Conservation (phyloP, 2,113 vertebrate species). For the Tychaedon coryphoeus region DNA sequence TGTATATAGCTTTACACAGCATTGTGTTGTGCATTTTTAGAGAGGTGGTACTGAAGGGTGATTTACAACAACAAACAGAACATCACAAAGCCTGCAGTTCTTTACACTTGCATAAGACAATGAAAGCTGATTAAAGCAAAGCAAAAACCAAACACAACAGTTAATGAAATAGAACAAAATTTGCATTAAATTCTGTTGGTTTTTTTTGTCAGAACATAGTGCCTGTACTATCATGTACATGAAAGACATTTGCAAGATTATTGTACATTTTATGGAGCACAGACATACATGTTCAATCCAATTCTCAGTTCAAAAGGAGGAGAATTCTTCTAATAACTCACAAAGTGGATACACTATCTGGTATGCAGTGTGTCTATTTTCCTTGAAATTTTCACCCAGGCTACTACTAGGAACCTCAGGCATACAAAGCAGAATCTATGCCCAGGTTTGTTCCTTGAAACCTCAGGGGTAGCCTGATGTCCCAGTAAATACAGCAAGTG, state of each 20-base stretch:
- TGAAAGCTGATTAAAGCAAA: not conserved
- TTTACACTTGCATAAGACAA: not conserved
- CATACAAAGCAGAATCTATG: not conserved
- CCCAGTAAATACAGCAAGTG: not conserved
- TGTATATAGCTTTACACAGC: not conserved
- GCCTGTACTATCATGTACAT: not conserved
- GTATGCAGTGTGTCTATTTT: not conserved
- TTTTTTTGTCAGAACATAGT: not conserved
- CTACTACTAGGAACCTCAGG: not conserved
- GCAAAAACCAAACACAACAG: not conserved
- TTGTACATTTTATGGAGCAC: too few species aligned
- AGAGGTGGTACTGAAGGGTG: not conserved
- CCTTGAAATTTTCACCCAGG: not conserved
- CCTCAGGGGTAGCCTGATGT: accelerated
- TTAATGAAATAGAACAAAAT: not conserved
- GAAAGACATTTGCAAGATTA: not conserved
- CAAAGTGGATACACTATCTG: accelerated
- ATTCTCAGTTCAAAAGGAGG: not conserved
- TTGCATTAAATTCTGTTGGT: not conserved
- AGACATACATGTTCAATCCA: not conserved
- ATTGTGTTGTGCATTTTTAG: not conserved
- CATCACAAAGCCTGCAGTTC: not conserved
- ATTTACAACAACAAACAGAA: not conserved
- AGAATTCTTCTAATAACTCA: not conserved
- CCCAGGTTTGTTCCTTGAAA: not conserved